These are phyloP conservation scores for Pitta sordida DNA, from an alignment of 2,113 vertebrate species.

Conservation along the genomic window DNA sequence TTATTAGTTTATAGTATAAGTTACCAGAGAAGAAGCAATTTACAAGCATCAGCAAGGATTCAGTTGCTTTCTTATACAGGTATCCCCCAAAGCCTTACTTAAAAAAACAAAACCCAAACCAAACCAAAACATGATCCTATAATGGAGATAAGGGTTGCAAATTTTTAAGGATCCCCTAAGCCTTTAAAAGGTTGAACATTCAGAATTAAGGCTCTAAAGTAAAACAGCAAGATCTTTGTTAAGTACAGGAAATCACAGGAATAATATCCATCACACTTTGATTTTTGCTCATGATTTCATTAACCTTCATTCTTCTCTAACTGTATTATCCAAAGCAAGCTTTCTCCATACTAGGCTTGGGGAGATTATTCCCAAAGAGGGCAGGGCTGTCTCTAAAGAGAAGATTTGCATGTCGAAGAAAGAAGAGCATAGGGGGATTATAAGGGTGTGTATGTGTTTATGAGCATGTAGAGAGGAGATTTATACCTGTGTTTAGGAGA, in stretches of 20 bases:
- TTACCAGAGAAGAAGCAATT: background rate
- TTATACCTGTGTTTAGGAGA: background rate
- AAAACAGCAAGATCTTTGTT: background rate
- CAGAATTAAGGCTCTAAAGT: slow-evolving; percentile 28
- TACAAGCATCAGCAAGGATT: background rate
- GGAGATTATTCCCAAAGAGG: background rate
- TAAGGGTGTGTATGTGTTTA: background rate
- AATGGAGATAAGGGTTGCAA: background rate
- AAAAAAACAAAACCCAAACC: background rate
- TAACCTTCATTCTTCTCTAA: background rate
- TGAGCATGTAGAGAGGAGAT: background rate
- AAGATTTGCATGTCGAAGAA: background rate
- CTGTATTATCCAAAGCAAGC: background rate
- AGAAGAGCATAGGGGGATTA: accelerated
- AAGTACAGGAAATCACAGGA: background rate
- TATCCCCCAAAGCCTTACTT: background rate
- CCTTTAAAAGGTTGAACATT: background rate
- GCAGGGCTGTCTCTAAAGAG: background rate
- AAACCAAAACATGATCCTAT: background rate
- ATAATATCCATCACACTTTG: background rate
- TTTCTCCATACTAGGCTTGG: background rate
- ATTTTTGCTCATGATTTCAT: background rate
- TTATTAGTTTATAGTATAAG: slow-evolving; percentile 27
- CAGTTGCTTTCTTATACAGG: background rate
- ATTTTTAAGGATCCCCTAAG: background rate